Base-by-base conservation (phyloP, 2,888 invertebrate species). In the Bombylius major region DNA sequence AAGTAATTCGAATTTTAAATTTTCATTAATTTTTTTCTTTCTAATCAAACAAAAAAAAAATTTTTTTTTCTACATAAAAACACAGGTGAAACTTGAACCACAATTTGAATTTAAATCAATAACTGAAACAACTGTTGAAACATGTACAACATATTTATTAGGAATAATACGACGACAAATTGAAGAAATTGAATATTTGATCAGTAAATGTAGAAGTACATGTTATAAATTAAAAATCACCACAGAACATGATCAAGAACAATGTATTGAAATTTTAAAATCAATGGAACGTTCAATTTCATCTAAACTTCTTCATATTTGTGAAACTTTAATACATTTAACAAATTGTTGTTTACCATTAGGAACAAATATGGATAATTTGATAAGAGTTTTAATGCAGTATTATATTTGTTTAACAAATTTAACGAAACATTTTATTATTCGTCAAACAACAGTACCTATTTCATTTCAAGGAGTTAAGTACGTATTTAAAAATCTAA, bases 341-440 rank as follows among this genome's bases (percentile, higher is more conserved):
- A 75, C 77, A 13, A 79, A 77, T 59, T 72, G 76, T 8, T 71
- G 75, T 36, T 69, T 81, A 32, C 77, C 77, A 0, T 67, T 79
- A n/a, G 80, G 81, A 0, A 65, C 68, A 39, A 71, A 75, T 46
- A 78, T 79, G 58, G 82, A 83, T 61, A 69, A 70, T 5, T 68
- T 82, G 5, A 76, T 82, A 53, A 80, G 78, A 63, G 76, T 79
- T 58, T 66, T 82, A 13, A 77, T 79, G 47, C 75, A 75, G 55
- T 70, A 80, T 45, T 84, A 79, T 65, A 75, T 70, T 14, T 76
- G 78, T 50, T 66, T 83, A 6, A 78, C 76, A 55, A 75, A 76
- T 54, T 67, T 84, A 36, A 76, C 82, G 0, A 83, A 79, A 66
- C 81, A 84, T 69, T 83, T 83, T 62, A 68, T 75, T 23, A 64